These are phyloP conservation scores for Aphelenchoides besseyi DNA, from an alignment of 1,140 invertebrate species.

Conservation along the genomic window DNA sequence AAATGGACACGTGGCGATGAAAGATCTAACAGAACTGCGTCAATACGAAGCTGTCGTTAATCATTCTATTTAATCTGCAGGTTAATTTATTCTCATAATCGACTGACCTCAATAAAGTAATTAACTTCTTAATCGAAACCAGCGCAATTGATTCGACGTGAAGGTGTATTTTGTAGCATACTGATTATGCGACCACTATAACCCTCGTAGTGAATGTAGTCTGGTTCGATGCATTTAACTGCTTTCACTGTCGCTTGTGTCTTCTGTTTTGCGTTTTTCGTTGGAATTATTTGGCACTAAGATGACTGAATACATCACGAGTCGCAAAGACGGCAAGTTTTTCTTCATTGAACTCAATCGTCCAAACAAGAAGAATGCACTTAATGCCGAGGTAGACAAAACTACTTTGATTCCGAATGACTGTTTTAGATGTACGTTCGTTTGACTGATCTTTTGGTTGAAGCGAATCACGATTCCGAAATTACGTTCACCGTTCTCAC, in stretches of 20 bases:
- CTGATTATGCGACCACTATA: background rate
- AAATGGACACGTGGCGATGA: slow-evolving; percentile 62
- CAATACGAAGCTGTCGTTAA: slow-evolving; percentile 61
- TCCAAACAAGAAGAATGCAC: slow-evolving; percentile 16
- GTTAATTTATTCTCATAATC: slow-evolving; percentile 1
- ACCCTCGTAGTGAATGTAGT: background rate
- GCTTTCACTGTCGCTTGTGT: background rate
- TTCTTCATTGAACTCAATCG: slow-evolving; percentile 27
- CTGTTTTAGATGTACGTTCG: slow-evolving; percentile 19
- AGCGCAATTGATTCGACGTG: background rate
- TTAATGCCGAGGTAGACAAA: slow-evolving; percentile 11
- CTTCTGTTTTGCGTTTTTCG: background rate
- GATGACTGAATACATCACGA: slow-evolving; percentile 6
- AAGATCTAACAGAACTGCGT: slow-evolving; percentile 60
- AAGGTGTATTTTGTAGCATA: background rate
- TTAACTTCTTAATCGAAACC: background rate
- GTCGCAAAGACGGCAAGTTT: slow-evolving; percentile 14
- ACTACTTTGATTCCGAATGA: slow-evolving; percentile 58
- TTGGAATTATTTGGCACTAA: background rate
- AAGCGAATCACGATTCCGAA: slow-evolving; percentile 70
- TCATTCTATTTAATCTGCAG: slow-evolving; percentile 54
- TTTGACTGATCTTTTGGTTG: slow-evolving; percentile 67
- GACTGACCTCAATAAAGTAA: background rate
- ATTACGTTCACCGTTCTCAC: slow-evolving; percentile 71
- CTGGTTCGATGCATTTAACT: background rate